These are phyloP conservation scores for Teleogryllus oceanicus DNA, from an alignment of 2,888 invertebrate genomes.

Conservation along the genomic window DNA sequence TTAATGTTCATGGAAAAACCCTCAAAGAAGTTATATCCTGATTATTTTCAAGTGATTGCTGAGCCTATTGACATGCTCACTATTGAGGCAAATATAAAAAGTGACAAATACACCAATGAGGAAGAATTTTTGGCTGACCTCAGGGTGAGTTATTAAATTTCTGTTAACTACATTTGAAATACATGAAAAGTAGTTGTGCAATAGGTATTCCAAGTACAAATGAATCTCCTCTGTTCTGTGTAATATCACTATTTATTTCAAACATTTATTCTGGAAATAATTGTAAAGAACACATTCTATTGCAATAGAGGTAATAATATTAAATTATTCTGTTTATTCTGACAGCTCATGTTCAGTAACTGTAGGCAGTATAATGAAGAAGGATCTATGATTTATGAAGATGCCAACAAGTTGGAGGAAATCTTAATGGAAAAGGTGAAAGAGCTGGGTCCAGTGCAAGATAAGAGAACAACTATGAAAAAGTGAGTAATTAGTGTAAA, in stretches of 20 bases:
- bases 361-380: conserved; percentile 97
- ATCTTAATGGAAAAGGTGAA: conserved; percentile 78
- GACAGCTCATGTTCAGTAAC: conserved; percentile 91
- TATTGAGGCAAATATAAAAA: conserved; percentile 86
- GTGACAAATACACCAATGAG: conserved; percentile 59
- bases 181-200: no score
- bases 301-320: neutral
- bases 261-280: neutral
- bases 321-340: conserved; percentile 48
- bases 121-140: conserved; percentile 61
- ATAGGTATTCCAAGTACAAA: no score
- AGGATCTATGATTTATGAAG: conserved; percentile 91
- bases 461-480: conserved; percentile 40
- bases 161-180: neutral
- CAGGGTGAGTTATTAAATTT: conserved; percentile 47
- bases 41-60: conserved; percentile 80
- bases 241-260: neutral
- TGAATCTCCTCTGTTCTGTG: neutral
- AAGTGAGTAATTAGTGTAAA: conserved; percentile 26
- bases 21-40: conserved; percentile 88
- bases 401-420: conserved; percentile 83
- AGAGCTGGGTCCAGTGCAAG: conserved; percentile 59
- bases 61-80: conserved; percentile 93
- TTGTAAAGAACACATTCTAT: no score
- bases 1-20: conserved; percentile 95